Evolutionary conservation across 2,888 invertebrate species (phyloP), one percentile per base, ranked within the genome.

Genomic region (Kuschelorhynchus macadamiae): DNA sequence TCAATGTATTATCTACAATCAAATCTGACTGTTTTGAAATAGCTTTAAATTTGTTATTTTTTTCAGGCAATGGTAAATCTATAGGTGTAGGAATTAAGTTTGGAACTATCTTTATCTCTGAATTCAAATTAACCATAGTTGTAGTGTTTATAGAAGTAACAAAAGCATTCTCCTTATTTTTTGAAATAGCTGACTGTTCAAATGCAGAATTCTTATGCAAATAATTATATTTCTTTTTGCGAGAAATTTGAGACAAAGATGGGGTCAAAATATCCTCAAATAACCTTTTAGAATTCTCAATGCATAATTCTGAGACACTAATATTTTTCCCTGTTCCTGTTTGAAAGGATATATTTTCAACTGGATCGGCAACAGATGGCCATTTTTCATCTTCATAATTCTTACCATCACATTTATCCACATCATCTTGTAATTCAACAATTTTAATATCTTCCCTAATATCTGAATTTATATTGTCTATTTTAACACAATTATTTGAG

Each of bases 321-420:
- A 83, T 76, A 76, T 78, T 77, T 80, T 77, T 76, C 72, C 84
- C 83, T 72, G 74, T 81, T 12, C 83, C 82, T 11, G 82, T 85
- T 76, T 62, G 49, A 64, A 71, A 68, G 17, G 5, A 36, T 36
- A 56, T 32, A 9, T 4, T 7, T 30, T 4, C 9, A 30, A 9
- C 4, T 4, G 30, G 9, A 30, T 30, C 30, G 9, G 4, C 30
- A 30, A 30, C 5, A 9, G 30, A 30, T 7, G 30, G 30, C 9
- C 9, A 7, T 30, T 30, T 30, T 30, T 30, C n/a, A n/a, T n/a
- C n/a, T n/a, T n/a, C 4, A 30, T 9, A 30, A 30, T 7, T 7
- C 30, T 30, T 7, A 4, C 9, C 5, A 4, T 30, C 30, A 30
- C 30, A 30, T 30, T 30, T 30, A 9, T 30, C 4, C 5, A 7